Evolutionary conservation across 2,797 vertebrate species (phyloP).

Genomic region (Periophthalmus magnuspinnatus): DNA sequence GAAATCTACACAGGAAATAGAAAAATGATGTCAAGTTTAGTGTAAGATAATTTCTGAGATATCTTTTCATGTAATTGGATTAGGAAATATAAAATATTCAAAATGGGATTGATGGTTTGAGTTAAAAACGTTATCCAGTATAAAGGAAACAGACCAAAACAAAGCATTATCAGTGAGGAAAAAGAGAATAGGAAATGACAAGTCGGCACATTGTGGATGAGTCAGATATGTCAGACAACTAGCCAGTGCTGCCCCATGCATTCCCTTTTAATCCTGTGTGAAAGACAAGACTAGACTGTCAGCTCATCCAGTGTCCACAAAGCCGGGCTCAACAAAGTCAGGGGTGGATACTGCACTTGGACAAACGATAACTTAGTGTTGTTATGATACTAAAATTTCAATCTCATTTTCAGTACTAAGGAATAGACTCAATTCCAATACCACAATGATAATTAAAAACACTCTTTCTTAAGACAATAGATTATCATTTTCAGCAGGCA

Average conservation of each 20-base stretch:
- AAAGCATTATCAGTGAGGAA: conserved; percentile 48
- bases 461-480: too few species aligned
- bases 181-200: conserved; percentile 59
- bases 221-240: conserved; percentile 57
- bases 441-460: too few species aligned
- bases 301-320: conserved; percentile 40
- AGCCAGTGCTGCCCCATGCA: conserved; percentile 60
- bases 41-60: conserved; percentile 2
- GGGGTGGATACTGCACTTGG: background rate
- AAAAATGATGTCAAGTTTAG: background rate
- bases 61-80: conserved; percentile 7
- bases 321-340: conserved; percentile 19
- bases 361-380: background rate
- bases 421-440: too few species aligned
- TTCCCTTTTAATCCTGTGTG: conserved; percentile 64
- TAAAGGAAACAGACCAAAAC: conserved; percentile 50
- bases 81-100: conserved; percentile 12
- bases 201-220: conserved; percentile 51
- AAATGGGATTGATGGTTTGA: background rate
- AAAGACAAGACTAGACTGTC: conserved; percentile 35
- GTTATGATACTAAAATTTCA: too few species aligned
- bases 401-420: too few species aligned
- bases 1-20: conserved; percentile 33
- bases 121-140: conserved; percentile 27
- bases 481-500: too few species aligned